Base-by-base conservation (phyloP, 2,797 vertebrate species). In the Arnoldichthys spilopterus region DNA sequence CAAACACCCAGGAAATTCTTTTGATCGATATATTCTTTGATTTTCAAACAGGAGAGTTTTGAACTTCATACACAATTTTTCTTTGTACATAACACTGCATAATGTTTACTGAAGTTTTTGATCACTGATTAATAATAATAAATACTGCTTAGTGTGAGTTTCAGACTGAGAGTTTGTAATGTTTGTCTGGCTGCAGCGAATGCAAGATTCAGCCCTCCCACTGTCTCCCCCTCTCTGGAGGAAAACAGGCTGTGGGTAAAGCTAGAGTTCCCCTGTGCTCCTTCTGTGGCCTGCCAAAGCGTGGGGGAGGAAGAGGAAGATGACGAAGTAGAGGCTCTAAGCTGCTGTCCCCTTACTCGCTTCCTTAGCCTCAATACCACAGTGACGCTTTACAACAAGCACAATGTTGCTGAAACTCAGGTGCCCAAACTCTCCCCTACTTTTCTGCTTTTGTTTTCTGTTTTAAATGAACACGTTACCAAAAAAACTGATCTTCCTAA, bases 191-290 rank as follows among this genome's bases (percentile, higher is more conserved):
- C 43, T 37, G 64, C 15, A 62, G 59, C 18, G 1, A 47, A 51
- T 28, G 77, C 5, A 6, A 24, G 49, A 47, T 94, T 92, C 86
- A 94, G 91, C 70, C 80, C 88, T 37, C 92, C 93, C 0, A 89
- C 89, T 0, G 77, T 94, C 66, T 86, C 72, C 0, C 45, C 90
- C 8, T 89, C 84, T 9, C 11, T 90, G 77, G 72, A 74, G 26
- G 82, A 89, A 0, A 59, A 68, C 15, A 69, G 49, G 74, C 78
- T 94, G 51, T n/a, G 77, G 74, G 92, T 91, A 63, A 69, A 62
- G 66, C 88, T 93, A 80, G 72, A 81, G 73, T 91, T 93, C 82
- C 92, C 91, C 15, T 91, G 90, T 72, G 86, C 89, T 2, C 81
- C 79, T 3, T 18, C 64, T 11, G 3, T 12, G 4, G 40, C 76